phyloP scores from a whole-genome alignment of 2,797 vertebrate genomes.

The Morelia viridis region DNA sequence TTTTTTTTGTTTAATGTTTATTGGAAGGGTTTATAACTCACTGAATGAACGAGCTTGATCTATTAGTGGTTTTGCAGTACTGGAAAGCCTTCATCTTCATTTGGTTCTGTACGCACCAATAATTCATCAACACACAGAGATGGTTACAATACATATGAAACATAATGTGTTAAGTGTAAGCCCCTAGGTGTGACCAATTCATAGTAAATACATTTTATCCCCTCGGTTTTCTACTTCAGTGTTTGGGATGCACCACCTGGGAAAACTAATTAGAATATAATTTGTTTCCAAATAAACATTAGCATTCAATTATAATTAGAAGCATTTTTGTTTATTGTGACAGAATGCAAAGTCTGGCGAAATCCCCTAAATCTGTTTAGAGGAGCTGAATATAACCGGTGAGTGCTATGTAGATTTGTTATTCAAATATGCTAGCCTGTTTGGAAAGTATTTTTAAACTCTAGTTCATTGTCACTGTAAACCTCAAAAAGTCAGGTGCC shows the following conservation, averaged over 20 bases:
- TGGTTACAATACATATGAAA: background rate
- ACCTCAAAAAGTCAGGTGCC: background rate
- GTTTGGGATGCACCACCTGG: background rate
- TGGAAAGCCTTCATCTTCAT: background rate
- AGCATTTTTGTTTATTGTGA: conserved; percentile 64
- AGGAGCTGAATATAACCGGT: conserved; percentile 98
- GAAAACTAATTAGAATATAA: conserved; percentile 17
- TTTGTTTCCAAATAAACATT: conserved; percentile 37
- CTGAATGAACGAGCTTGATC: background rate
- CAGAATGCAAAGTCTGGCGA: conserved; percentile 99
- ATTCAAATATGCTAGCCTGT: background rate
- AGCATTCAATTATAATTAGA: conserved; percentile 47
- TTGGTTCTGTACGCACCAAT: background rate
- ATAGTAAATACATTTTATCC: background rate
- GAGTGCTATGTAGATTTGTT: conserved; percentile 67
- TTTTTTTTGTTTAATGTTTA: background rate
- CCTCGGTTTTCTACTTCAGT: background rate
- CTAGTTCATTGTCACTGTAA: background rate
- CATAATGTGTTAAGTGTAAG: background rate
- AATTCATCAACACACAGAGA: background rate
- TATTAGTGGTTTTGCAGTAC: background rate
- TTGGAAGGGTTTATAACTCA: background rate
- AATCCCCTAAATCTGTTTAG: conserved; percentile 98
- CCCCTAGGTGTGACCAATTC: background rate
- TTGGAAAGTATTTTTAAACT: background rate